A percentile compares a stretch with the other conserved stretches of the same genome.
These are phyloP conservation scores for Sesamia nonagrioides DNA, from an alignment of 1,140 invertebrate species.

Conservation along the genomic window DNA sequence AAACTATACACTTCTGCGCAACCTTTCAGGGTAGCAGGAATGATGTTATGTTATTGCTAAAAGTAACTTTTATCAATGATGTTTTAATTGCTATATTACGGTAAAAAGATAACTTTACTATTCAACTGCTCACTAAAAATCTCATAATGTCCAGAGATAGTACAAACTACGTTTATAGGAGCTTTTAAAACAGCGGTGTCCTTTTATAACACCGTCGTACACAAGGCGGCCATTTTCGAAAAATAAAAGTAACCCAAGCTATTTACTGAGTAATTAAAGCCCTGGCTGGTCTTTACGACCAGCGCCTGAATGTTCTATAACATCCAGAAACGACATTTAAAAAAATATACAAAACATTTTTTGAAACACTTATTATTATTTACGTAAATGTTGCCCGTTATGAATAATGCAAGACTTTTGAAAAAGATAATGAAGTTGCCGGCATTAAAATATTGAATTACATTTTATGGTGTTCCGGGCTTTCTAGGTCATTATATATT, in stretches of 20 bases:
- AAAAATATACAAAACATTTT: constrained; percentile 25
- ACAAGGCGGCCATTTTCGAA: constrained; percentile 23
- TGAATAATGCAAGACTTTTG: constrained; percentile 55
- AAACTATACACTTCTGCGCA: too few species aligned
- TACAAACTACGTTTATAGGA: constrained; percentile 10
- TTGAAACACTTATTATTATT: constrained; percentile 50
- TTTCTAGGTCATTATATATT: neutral
- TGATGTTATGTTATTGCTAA: too few species aligned
- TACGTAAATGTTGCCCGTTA: constrained; percentile 51
- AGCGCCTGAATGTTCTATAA: constrained; percentile 51
- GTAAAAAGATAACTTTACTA: neutral
- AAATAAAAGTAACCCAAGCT: constrained; percentile 51
- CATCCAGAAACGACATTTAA: constrained; percentile 29
- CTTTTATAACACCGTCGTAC: constrained; percentile 11
- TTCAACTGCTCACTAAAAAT: neutral
- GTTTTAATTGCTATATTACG: too few species aligned
- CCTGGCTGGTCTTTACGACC: constrained; percentile 59
- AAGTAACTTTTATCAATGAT: too few species aligned
- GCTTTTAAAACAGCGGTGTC: constrained; percentile 27
- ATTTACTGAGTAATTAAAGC: constrained; percentile 63
- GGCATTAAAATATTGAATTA: constrained; percentile 45
- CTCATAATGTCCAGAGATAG: neutral
- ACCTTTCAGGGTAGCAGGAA: too few species aligned
- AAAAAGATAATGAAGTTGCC: constrained; percentile 51
- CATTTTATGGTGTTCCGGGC: constrained; percentile 22